Base-by-base conservation (phyloP, 2,113 vertebrate genomes). In the Elephantulus edwardii region DNA sequence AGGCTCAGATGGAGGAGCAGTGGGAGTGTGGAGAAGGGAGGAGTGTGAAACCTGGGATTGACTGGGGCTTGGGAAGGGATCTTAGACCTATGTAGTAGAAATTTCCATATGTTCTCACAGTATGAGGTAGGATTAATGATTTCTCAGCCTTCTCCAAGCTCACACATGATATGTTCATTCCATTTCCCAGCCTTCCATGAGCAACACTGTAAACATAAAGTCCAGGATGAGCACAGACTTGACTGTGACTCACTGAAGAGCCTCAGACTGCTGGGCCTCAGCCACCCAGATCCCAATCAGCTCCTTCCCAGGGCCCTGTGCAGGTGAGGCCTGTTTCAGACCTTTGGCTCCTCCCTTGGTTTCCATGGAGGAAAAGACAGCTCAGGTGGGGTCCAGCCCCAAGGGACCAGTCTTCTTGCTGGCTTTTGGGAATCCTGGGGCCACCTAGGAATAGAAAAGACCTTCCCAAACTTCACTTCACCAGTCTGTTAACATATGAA, bases 181-280 rank as follows among this genome's bases (percentile, higher is more conserved):
- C 33, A 38, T 52, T 42, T 46, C 72, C 35, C 58, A 46, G 33
- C 60, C 74, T 92, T 78, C 75, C 8, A 4, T 2, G 28, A 93
- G 46, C 52, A 66, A 60, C 3, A 4, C 62, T 0, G 13, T 62
- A 90, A 52, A 54, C 40, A 70, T 28, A 58, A 6, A 20, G 9
- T 3, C 33, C 72, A 28, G 0, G 83, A 75, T 80, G 79, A 86
- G 88, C 90, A 94, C 64, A 76, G 93, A 74, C 92, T 71, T 87
- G 89, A 91, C n/a, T 14, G 68, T 92, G 92, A 95, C 84, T 95
- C 93, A 89, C 1, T 2, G 35, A 46, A 14, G 44, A 40, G 14
- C 8, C 0, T 44, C 2, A 40, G 0, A 74, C 46, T 84, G 84
- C 74, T 46, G 86, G 76, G 52, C 52, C 30, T 66, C 74, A 54